Percentiles rank a stretch among this genome's conserved stretches.
phyloP scores from a whole-genome alignment of 1,140 invertebrate genomes.

The Acyrthosiphon pisum region DNA sequence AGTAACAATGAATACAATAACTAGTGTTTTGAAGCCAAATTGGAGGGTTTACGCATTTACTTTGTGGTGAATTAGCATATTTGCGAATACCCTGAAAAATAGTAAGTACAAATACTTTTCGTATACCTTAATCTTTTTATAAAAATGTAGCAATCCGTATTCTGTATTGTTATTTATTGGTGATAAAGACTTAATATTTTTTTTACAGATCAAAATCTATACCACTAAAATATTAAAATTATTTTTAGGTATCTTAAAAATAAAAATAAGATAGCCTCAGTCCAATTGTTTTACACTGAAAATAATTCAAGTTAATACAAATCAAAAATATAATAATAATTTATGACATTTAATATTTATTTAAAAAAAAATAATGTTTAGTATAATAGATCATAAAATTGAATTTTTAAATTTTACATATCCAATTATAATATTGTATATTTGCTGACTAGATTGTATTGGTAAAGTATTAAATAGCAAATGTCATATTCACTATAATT shows the following conservation, averaged over 20 bases:
- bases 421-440: not conserved
- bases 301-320: not conserved
- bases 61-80: too few species aligned
- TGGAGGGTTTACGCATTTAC: too few species aligned
- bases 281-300: not conserved
- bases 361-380: slow-evolving; percentile 30
- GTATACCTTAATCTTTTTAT: too few species aligned
- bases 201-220: not conserved
- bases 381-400: not conserved
- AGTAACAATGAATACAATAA: too few species aligned
- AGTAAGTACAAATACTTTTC: too few species aligned
- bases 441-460: not conserved
- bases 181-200: not conserved
- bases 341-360: not conserved
- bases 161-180: not conserved
- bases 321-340: not conserved
- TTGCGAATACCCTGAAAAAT: too few species aligned
- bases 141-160: too few species aligned
- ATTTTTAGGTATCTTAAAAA: not conserved
- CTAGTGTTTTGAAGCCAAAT: too few species aligned
- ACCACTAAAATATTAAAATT: not conserved
- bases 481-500: not conserved
- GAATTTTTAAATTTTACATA: not conserved
- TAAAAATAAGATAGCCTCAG: not conserved
- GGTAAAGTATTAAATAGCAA: not conserved